Base-by-base conservation (phyloP, 2,888 invertebrate genomes). In the Melinopterus prodromus region DNA sequence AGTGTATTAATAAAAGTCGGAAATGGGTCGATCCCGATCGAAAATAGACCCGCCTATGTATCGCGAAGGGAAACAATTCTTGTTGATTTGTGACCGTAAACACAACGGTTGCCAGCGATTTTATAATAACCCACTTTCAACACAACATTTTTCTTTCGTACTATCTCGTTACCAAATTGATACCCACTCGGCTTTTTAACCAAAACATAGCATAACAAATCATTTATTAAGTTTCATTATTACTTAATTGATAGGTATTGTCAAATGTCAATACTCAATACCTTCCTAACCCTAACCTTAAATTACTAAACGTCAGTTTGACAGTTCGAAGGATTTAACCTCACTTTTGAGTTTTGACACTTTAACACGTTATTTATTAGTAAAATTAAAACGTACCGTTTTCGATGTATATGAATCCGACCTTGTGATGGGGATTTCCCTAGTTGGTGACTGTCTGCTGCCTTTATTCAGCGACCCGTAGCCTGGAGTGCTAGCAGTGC, bases 401-500 rank as follows among this genome's bases (percentile, higher is more conserved):
- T 87, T 88, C 14, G 85, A 83, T 35, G 83, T 82, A 79, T 87
- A 86, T 84, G 84, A 83, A 93, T 85, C 91, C 90, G 75, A 93
- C 91, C 84, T 92, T 91, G 83, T 82, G 82, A 69, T 76, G 4
- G 80, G 82, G 15, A 80, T 70, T 77, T 87, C 86, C 69, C 83
- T 80, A n/a, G 84, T 86, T 26, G 88, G 87, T 53, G 87, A 87
- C 80, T 84, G 91, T 90, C 87, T 83, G 91, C 92, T 76, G 92
- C 92, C 84, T 36, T 87, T 94, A 87, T 95, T 95, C 82, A 96
- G 91, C 75, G 95, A 95, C n/a, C 96, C 96, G 86, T 96, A 96
- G 37, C 94, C 94, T 1, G 94, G 92, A 6, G 93, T 92, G 79
- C 87, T 89, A 70, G 87, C 85, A 16, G 90, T 89, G 84, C 88